Percentiles rank a stretch among this genome's conserved stretches.
Evolutionary conservation across 2,797 vertebrate genomes (phyloP).

Genomic region (Mormyrus proboscirostris): DNA sequence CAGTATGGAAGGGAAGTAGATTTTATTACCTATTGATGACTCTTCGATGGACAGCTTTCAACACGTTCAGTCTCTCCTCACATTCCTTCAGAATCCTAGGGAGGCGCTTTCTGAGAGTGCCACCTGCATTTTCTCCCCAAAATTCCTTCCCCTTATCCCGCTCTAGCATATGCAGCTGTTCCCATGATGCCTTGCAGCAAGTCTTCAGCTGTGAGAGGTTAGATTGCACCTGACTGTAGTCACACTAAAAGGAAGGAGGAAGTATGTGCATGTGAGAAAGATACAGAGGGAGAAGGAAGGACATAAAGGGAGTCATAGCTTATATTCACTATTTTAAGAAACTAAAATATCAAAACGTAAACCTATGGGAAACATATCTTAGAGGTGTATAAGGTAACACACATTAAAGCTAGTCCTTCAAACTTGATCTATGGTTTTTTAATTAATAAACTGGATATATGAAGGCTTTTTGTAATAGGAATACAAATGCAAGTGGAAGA

Average conservation of each 20-base stretch:
- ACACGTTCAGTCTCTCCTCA: constrained; percentile 58
- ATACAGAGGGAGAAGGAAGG: background rate
- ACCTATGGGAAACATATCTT: background rate
- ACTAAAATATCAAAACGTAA: background rate
- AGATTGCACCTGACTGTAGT: constrained; percentile 57
- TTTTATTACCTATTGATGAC: constrained; percentile 62
- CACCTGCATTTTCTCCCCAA: constrained; percentile 27
- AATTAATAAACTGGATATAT: background rate
- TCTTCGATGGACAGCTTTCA: constrained; percentile 61
- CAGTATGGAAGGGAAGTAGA: background rate
- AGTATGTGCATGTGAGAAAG: background rate
- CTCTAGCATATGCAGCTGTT: constrained; percentile 60
- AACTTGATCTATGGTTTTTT: background rate
- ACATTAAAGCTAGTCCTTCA: background rate
- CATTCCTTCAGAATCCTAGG: constrained; percentile 60
- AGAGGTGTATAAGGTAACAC: background rate
- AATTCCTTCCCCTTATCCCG: constrained; percentile 23
- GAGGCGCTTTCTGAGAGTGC: constrained; percentile 43
- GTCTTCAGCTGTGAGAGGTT: constrained; percentile 54
- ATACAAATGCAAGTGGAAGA: background rate
- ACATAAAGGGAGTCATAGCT: background rate
- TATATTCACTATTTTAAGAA: background rate
- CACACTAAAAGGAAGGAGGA: constrained; percentile 47
- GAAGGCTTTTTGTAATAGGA: background rate
- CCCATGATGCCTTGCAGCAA: constrained; percentile 63